Conservation (phyloP, 2,797 vertebrate species). For the Peromyscus eremicus region DNA sequence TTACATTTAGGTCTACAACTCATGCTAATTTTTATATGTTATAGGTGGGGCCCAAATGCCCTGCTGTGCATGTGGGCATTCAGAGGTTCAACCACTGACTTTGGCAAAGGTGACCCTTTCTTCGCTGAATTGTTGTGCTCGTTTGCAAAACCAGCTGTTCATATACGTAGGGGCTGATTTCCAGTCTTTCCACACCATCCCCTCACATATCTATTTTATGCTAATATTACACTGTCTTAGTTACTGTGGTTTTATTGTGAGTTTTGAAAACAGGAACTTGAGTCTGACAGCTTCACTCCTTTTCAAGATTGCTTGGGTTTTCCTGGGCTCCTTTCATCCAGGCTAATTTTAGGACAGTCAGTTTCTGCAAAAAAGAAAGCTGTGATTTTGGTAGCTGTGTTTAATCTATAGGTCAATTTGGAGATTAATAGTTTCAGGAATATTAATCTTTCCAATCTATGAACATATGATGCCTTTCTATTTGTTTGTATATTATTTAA, state of each 20-base stretch:
- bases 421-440: conserved; percentile 1
- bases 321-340: background rate
- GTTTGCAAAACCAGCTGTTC: background rate
- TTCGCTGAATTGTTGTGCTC: background rate
- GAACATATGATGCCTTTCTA: background rate
- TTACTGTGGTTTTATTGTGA: conserved; percentile 1
- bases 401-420: background rate
- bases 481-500: conserved; percentile 35
- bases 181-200: background rate
- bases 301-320: background rate
- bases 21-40: background rate
- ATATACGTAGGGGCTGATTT: background rate
- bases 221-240: background rate
- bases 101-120: background rate
- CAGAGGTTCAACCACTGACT: background rate
- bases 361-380: background rate
- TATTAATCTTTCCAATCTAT: background rate
- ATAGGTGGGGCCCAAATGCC: background rate
- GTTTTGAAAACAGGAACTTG: background rate
- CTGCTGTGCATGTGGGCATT: background rate
- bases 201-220: background rate
- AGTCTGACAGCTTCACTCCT: background rate
- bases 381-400: background rate
- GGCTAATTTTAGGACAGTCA: background rate
- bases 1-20: background rate